Percentiles rank a stretch among this genome's conserved stretches.
These are phyloP conservation scores for Jacana jacana DNA, from an alignment of 2,113 vertebrate species.

Conservation along the genomic window DNA sequence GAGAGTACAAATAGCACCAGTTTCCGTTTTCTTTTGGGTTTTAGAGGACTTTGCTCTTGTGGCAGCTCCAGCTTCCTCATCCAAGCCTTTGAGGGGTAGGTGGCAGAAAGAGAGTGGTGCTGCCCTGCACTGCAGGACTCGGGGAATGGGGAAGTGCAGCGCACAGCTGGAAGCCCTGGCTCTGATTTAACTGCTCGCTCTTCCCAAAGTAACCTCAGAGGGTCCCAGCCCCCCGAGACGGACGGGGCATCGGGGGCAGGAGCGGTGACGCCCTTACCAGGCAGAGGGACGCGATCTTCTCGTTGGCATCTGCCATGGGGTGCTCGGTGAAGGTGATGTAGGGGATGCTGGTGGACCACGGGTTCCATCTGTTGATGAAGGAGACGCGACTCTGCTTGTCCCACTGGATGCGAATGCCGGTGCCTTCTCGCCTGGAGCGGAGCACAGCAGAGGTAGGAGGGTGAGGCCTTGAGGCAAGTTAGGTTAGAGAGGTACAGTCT, in stretches of 20 bases:
- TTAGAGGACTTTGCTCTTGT: neutral
- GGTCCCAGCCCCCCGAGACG: accelerated
- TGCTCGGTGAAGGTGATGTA: slow-evolving; percentile 92
- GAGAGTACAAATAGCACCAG: neutral
- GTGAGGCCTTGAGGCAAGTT: neutral
- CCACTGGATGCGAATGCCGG: slow-evolving; percentile 91
- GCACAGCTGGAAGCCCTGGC: neutral
- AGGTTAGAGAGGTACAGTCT: neutral
- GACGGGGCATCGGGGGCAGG: neutral
- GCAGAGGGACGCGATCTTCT: slow-evolving; percentile 90
- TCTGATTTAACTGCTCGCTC: neutral
- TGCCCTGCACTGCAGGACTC: neutral
- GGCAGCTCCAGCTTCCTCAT: neutral
- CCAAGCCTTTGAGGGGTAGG: neutral
- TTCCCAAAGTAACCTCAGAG: neutral
- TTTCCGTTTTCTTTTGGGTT: neutral
- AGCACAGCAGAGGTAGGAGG: neutral
- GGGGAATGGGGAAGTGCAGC: accelerated
- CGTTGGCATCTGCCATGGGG: slow-evolving; percentile 88
- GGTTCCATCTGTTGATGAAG: slow-evolving; percentile 94
- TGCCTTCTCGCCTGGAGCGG: slow-evolving; percentile 83
- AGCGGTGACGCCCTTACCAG: slow-evolving; percentile 71
- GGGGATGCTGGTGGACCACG: slow-evolving; percentile 92
- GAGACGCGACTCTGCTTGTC: slow-evolving; percentile 89
- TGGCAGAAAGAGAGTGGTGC: neutral